These are phyloP conservation scores for Pangasius djambal DNA, from an alignment of 2,797 vertebrate genomes.

Conservation along the genomic window DNA sequence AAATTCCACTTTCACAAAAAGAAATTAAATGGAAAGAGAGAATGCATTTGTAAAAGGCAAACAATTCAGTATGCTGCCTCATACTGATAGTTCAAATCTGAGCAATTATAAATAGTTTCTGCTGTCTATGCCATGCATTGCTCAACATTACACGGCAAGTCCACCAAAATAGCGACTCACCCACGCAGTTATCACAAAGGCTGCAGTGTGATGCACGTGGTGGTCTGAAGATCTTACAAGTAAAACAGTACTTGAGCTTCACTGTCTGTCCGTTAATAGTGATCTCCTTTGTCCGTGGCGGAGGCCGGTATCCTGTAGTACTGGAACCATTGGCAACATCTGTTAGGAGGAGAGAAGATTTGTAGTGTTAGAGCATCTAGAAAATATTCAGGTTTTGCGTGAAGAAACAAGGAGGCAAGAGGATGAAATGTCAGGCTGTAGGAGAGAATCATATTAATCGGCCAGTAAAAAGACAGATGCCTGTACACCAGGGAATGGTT, in stretches of 20 bases:
- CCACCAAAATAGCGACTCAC: constrained; percentile 76
- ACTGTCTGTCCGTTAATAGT: constrained; percentile 96
- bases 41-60: neutral
- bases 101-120: constrained; percentile 5
- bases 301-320: constrained; percentile 90
- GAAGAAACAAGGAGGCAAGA: neutral
- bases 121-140: neutral
- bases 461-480: neutral
- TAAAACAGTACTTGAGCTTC: constrained; percentile 98
- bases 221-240: constrained; percentile 98
- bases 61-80: neutral
- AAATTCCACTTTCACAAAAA: neutral
- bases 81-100: neutral
- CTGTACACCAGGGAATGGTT: neutral
- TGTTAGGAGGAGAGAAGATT: constrained; percentile 60
- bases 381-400: neutral
- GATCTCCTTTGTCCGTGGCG: constrained; percentile 96
- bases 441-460: neutral
- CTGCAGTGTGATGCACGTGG: constrained; percentile 98
- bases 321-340: constrained; percentile 90
- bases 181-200: constrained; percentile 99
- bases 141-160: neutral
- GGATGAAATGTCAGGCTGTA: neutral
- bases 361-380: no score
- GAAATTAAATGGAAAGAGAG: neutral